phyloP scores from a whole-genome alignment of 2,888 invertebrate genomes.

The Eulithis prunata region DNA sequence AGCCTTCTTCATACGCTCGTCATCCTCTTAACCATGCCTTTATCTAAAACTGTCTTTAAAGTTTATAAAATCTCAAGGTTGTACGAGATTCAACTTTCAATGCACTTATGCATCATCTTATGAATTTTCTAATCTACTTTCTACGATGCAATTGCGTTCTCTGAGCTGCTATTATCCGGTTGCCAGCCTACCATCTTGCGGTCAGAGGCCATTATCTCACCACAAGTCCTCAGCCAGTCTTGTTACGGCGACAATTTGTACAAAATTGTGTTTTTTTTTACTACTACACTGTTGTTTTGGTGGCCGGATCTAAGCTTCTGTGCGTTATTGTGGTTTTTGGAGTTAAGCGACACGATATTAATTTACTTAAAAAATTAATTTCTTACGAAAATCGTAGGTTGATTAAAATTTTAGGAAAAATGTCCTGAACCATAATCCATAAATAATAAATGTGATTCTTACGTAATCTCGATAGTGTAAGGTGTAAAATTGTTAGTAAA shows the following conservation, averaged over 20 bases:
- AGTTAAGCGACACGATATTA: conserved; percentile 17
- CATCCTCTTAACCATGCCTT: no score
- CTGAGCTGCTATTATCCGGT: conserved; percentile 18
- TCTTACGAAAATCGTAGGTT: no score
- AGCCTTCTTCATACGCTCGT: no score
- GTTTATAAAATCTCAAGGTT: no score
- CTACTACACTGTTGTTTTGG: conserved; percentile 17
- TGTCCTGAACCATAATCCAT: no score
- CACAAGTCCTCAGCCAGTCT: conserved; percentile 30
- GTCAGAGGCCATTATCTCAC: conserved; percentile 28
- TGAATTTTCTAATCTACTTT: conserved; percentile 21
- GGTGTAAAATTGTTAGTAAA: no score
- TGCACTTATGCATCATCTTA: not conserved
- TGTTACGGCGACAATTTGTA: conserved; percentile 35
- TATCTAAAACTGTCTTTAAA: no score
- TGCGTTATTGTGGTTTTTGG: conserved; percentile 23
- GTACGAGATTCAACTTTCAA: no score
- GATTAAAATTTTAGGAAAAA: no score
- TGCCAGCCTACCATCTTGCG: conserved; percentile 23
- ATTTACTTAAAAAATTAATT: not conserved
- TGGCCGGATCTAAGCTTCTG: conserved; percentile 22
- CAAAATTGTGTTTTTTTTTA: conserved; percentile 17
- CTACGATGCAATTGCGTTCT: conserved; percentile 17
- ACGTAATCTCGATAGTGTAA: no score
- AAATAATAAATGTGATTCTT: no score